These are phyloP conservation scores for Psephotus haematonotus DNA, from an alignment of 2,113 vertebrate genomes.

Conservation along the genomic window DNA sequence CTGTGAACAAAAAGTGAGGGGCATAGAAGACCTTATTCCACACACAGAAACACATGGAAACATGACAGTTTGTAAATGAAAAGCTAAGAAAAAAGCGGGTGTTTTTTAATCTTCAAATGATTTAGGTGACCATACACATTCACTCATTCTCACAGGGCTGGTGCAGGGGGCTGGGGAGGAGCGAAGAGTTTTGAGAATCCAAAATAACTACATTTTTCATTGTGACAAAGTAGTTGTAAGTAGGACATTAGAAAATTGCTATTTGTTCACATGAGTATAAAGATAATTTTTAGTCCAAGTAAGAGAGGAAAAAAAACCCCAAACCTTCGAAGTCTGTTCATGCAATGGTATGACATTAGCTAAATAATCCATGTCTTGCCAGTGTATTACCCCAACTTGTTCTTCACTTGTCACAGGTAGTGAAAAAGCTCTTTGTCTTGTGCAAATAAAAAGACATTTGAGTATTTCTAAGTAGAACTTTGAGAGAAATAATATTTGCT, in stretches of 20 bases:
- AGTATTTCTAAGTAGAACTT: conserved; percentile 32
- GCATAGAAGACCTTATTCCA: not conserved
- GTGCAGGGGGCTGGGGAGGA: not conserved
- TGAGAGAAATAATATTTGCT: conserved; percentile 54
- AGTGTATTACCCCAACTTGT: not conserved
- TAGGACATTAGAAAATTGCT: not conserved
- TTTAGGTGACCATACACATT: not conserved
- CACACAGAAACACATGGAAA: not conserved
- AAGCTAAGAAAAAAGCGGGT: not conserved
- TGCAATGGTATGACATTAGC: not conserved
- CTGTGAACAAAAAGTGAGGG: not conserved
- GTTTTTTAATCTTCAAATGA: not conserved
- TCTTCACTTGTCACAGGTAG: not conserved
- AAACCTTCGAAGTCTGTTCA: not conserved
- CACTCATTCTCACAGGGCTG: not conserved
- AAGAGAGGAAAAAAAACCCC: not conserved
- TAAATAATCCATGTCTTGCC: conserved; percentile 4
- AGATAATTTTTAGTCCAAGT: not conserved
- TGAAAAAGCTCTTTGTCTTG: conserved; percentile 34
- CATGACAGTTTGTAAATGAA: not conserved
- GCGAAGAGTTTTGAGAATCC: not conserved
- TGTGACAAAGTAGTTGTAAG: not conserved
- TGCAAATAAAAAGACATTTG: conserved; percentile 50
- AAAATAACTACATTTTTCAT: not conserved
- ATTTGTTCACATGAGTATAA: not conserved